Evolutionary conservation across 2,888 invertebrate species (phyloP).

Genomic region (Cylloceria caligata): DNA sequence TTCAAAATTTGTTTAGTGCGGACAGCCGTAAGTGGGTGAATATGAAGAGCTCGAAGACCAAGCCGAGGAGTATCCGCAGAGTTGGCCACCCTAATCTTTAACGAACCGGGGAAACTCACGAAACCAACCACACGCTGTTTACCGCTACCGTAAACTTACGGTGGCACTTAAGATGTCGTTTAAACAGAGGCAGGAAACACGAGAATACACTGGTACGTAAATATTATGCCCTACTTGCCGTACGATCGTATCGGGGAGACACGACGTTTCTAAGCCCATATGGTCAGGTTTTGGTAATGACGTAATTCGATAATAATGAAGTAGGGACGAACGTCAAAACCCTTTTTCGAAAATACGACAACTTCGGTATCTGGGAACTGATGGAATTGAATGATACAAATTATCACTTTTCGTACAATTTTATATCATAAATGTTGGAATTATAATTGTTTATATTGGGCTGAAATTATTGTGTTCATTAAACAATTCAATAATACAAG

Average conservation of each 20-base stretch:
- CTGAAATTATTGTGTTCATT: too few species aligned
- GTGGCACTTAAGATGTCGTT: conserved; percentile 84
- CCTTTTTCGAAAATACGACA: neutral
- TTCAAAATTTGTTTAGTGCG: neutral
- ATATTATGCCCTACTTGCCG: conserved; percentile 82
- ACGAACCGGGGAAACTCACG: conserved; percentile 71
- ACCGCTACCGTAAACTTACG: conserved; percentile 78
- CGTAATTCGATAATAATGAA: conserved; percentile 47
- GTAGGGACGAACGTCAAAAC: conserved; percentile 23
- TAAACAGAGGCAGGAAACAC: conserved; percentile 84
- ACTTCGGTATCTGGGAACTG: neutral
- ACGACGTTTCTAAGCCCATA: conserved; percentile 50
- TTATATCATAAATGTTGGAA: too few species aligned
- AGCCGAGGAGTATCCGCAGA: neutral
- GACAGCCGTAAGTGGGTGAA: conserved; percentile 12
- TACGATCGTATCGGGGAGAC: conserved; percentile 68
- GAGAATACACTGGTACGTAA: conserved; percentile 82
- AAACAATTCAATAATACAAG: too few species aligned
- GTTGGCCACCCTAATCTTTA: conserved; percentile 62
- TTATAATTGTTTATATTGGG: too few species aligned
- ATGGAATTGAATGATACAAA: too few species aligned
- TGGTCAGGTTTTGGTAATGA: conserved; percentile 58
- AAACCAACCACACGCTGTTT: conserved; percentile 77
- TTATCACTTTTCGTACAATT: too few species aligned
- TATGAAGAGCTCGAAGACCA: conserved; percentile 26